A percentile compares a stretch with the other conserved stretches of the same genome.
These are phyloP conservation scores for Bombus pascuorum DNA, from an alignment of 1,140 invertebrate genomes.

Conservation along the genomic window DNA sequence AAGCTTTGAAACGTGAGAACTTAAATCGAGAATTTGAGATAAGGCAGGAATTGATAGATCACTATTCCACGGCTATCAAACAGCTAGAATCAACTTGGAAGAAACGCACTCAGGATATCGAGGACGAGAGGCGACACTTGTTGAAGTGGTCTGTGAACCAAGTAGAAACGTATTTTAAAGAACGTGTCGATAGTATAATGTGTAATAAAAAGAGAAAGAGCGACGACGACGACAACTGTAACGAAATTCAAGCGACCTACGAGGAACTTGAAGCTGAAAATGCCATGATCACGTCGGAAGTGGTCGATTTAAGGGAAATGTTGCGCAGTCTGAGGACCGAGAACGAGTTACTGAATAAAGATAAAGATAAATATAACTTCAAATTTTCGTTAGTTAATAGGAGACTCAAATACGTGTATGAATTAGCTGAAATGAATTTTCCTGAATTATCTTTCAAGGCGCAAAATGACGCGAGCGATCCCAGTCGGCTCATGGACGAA, in stretches of 20 bases:
- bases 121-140: slow-evolving; percentile 64
- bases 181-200: slow-evolving; percentile 61
- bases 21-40: slow-evolving; percentile 68
- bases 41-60: slow-evolving; percentile 69
- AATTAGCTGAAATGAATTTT: not conserved
- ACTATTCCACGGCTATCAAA: slow-evolving; percentile 64
- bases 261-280: slow-evolving; percentile 60
- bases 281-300: slow-evolving; percentile 52
- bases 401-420: slow-evolving; percentile 25
- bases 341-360: slow-evolving; percentile 48
- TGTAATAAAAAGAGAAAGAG: slow-evolving; percentile 64
- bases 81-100: slow-evolving; percentile 71
- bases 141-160: slow-evolving; percentile 68
- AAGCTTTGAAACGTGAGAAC: slow-evolving; percentile 43
- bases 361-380: slow-evolving; percentile 68
- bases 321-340: slow-evolving; percentile 62
- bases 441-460: not conserved
- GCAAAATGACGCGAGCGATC: not conserved
- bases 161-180: slow-evolving; percentile 71
- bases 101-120: slow-evolving; percentile 61
- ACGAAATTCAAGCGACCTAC: slow-evolving; percentile 22
- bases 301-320: slow-evolving; percentile 47
- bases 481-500: not conserved
- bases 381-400: slow-evolving; percentile 58
- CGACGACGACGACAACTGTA: slow-evolving; percentile 47